Base-by-base conservation (phyloP, 2,797 vertebrate genomes). In the Sebastes iracundus region DNA sequence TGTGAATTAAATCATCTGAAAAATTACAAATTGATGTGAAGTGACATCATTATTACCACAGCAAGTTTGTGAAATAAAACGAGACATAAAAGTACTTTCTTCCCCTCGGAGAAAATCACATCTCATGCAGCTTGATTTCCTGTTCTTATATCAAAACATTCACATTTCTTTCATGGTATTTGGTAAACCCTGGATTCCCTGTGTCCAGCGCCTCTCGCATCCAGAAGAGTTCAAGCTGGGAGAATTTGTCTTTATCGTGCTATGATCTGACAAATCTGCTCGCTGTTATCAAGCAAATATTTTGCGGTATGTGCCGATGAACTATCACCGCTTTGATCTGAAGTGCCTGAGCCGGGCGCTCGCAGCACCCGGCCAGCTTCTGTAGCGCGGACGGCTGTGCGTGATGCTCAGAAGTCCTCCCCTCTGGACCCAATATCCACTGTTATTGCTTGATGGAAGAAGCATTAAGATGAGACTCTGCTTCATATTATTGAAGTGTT, bases 391-490 rank as follows among this genome's bases (percentile, higher is more conserved):
- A 67, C 13, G 27, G 46, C 74, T 56, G 81, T 93, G 90, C 88
- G 86, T 94, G 94, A 93, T 83, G 89, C 83, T 46, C 80, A 42
- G 67, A 90, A 92, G 87, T 83, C 88, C 73, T 90, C 68, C 72
- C 85, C 90, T 92, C 90, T 93, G 92, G 88, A 94, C 82, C 68
- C 79, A 87, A 92, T 81, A 88, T 89, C 85, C 62, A 13, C 25
- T 93, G 92, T 94, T 95, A 93, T 95, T 94, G 84, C 91, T 90
- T 90, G 88, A 92, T 92, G 94, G 87, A 94, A 92, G 90, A 65
- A 77, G 94, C 82, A 94, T 95, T 95, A 93, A 70, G 87, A 88
- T 61, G 80, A 88, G 83, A 84, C 76, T 80, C 88, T 89, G 88
- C 77, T 88, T 93, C 75, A 7, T 81, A 79, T 94, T 93, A 92